Evolutionary conservation across 2,888 invertebrate species (phyloP), one percentile per base, ranked within the genome.

Genomic region (Acrobasis repandana): DNA sequence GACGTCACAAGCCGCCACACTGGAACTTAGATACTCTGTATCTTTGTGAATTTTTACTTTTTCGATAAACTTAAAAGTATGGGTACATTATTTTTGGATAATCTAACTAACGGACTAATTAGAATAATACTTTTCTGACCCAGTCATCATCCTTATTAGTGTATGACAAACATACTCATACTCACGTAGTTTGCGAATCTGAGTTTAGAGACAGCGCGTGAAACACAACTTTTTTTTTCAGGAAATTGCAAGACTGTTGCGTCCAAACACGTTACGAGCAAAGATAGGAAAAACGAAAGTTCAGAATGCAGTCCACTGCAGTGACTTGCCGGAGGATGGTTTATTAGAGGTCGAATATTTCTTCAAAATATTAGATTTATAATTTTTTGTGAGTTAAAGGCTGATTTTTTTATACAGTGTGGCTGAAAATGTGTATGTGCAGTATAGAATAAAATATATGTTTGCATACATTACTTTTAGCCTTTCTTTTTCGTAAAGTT

Each of bases 241-340:
- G 97, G 97, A 97, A 81, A 95, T 98, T 63, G 98, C 97, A 0
- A 94, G 95, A 71, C 94, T 97, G 68, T 89, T 98, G 59, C 93
- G 98, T 15, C 98, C 98, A 0, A 92, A 96, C 68, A 96, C 97
- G 0, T 82, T 98, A 49, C 93, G 98, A 72, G 98, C 98, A 1
- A 94, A 94, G 75, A 97, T 96, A 85, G 98, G 98, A 0, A 93
- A 93, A 49, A 95, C 95, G 49, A 97, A 96, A 88, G 94, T 97
- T 20, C 94, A 95, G 77, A 98, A 98, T 88, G 98, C 97, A 5
- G 93, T 98, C 9, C 98, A 98, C 83, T 98, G 98, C 80, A 98
- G 98, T 20, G 98, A 98, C 92, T 92, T 98, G 61, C 94, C 96
- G 0, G 98, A 98, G 80, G 98, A 98, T 88, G 96, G 96, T 0